Percentiles rank a stretch among this genome's conserved stretches.
These are phyloP conservation scores for Schizopygopsis malacanthus DNA, from an alignment of 2,797 vertebrate species.

Conservation along the genomic window DNA sequence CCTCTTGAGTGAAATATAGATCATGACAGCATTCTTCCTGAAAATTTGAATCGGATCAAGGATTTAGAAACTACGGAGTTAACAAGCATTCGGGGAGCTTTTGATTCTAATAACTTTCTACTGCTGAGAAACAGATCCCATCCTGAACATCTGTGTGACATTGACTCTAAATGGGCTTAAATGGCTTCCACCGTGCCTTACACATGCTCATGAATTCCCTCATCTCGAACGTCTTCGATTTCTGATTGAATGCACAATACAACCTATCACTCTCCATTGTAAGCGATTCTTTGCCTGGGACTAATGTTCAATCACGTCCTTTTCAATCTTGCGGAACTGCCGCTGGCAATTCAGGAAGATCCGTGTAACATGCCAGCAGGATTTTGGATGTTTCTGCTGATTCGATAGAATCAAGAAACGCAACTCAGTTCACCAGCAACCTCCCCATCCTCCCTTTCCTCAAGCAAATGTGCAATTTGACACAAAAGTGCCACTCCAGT, in stretches of 20 bases:
- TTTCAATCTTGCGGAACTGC: constrained; percentile 41
- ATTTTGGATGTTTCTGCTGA: constrained; percentile 41
- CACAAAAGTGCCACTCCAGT: constrained; percentile 59
- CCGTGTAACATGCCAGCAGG: constrained; percentile 15
- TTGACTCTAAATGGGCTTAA: constrained; percentile 42
- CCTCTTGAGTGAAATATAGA: constrained; percentile 45
- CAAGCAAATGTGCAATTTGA: constrained; percentile 53
- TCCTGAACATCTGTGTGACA: constrained; percentile 54
- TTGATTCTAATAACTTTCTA: constrained; percentile 59
- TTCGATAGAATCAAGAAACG: constrained; percentile 16
- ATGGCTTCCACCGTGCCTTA: constrained; percentile 11
- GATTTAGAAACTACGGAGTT: constrained; percentile 37
- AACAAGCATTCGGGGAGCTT: constrained; percentile 56
- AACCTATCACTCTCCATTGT: constrained; percentile 46
- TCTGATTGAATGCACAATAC: constrained; percentile 30
- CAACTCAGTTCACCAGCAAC: constrained; percentile 25
- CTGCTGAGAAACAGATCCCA: constrained; percentile 34
- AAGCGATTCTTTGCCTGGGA: background rate
- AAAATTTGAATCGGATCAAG: constrained; percentile 48
- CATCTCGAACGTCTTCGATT: constrained; percentile 42
- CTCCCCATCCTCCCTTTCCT: constrained; percentile 33
- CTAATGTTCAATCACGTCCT: constrained; percentile 43
- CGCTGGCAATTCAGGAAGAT: constrained; percentile 34
- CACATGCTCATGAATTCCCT: constrained; percentile 39
- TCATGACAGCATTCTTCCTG: constrained; percentile 50